Conservation (phyloP, 2,797 vertebrate genomes). For the Falco rusticolus region DNA sequence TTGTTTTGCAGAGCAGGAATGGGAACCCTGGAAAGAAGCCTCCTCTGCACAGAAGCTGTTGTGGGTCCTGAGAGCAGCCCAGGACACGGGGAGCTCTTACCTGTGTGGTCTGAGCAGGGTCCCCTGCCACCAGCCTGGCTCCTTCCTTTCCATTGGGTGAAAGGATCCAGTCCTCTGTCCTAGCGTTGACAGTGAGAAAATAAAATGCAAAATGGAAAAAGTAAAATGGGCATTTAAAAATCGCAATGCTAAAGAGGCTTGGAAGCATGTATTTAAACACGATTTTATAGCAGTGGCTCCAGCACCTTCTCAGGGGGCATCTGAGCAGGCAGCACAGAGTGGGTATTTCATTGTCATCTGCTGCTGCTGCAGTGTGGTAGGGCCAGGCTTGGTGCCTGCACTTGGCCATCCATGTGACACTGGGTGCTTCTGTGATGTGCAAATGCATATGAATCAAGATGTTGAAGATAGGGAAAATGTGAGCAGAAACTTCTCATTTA, state of each 20-base stretch:
- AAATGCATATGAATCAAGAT: fast-evolving
- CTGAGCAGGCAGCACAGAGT: not conserved
- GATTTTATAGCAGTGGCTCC: not conserved
- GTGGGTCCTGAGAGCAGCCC: not conserved
- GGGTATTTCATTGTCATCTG: not conserved
- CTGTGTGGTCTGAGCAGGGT: not conserved
- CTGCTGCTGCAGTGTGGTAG: not conserved
- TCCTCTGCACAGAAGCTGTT: not conserved
- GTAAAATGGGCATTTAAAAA: not conserved
- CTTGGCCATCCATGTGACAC: not conserved
- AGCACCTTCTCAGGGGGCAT: not conserved
- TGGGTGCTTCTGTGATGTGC: not conserved
- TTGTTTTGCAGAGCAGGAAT: not conserved
- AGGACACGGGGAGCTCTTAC: not conserved
- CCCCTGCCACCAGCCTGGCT: not conserved
- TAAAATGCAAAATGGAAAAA: not conserved
- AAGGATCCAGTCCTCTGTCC: not conserved
- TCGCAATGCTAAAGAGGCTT: not conserved
- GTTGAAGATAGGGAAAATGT: not conserved
- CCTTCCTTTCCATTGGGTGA: not conserved
- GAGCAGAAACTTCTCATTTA: not conserved
- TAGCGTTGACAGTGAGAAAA: not conserved
- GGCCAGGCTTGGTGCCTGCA: not conserved
- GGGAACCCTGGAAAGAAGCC: not conserved
- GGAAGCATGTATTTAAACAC: not conserved